Percentiles rank a stretch among this genome's conserved stretches.
Evolutionary conservation across 2,113 vertebrate genomes (phyloP).

Genomic region (Pomatostomus ruficeps): DNA sequence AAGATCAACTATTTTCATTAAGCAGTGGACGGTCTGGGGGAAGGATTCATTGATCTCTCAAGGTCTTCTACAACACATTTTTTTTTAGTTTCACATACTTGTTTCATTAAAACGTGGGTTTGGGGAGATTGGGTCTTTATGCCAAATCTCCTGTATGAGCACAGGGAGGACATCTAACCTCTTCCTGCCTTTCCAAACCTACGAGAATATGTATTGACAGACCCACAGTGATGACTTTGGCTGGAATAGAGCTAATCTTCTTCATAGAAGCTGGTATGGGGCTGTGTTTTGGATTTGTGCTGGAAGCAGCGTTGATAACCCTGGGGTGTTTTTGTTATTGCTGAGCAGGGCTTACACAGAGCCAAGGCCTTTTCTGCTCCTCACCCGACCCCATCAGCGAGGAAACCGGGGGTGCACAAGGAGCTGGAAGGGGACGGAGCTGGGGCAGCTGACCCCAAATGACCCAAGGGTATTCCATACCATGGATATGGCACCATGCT

Average conservation of each 20-base stretch:
- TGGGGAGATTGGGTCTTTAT: neutral
- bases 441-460: neutral
- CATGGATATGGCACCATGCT: fast-evolving
- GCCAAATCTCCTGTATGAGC: neutral
- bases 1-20: neutral
- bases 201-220: neutral
- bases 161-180: neutral
- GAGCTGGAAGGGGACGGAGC: neutral
- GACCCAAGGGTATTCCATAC: neutral
- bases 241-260: neutral
- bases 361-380: neutral
- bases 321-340: neutral
- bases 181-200: neutral
- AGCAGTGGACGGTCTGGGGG: neutral
- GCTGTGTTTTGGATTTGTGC: neutral
- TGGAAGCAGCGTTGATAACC: neutral
- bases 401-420: neutral
- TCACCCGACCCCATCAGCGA: neutral
- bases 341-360: neutral
- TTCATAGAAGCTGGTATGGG: neutral
- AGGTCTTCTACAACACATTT: neutral
- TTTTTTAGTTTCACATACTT: neutral
- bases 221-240: neutral
- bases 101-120: fast-evolving
- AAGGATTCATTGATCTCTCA: neutral